Base-by-base conservation (phyloP, 2,113 vertebrate species). In the Pagrus major region DNA sequence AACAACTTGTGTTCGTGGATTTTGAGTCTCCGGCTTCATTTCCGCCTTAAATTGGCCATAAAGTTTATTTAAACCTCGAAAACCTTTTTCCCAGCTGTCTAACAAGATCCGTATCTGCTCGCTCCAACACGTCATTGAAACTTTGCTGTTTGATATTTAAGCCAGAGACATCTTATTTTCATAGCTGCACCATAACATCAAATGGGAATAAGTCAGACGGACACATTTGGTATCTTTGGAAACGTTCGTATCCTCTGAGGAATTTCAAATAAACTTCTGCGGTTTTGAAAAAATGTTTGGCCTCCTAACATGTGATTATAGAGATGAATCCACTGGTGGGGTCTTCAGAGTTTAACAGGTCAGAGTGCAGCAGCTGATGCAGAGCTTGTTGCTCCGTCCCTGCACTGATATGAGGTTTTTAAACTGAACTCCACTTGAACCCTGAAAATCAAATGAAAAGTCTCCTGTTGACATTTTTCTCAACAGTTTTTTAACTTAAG, bases 341-440 rank as follows among this genome's bases (percentile, higher is more conserved):
- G 14, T n/a, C 15, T 39, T 29, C 42, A 54, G 70, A 60, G 55
- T 66, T 51, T 5, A 42, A 15, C 47, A 7, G 42, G 56, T 63
- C 39, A 70, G 1, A 51, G 72, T 6, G 15, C 52, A 76, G 80
- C 80, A 76, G 59, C 66, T 59, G 39, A 74, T 14, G 39, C 35
- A 16, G 37, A 67, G 55, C 27, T 41, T 4, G 27, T 33, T 31
- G 52, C 69, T 73, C 54, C 5, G 25, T 42, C 16, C 39, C 67
- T 25, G 49, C 59, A 25, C 49, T 15, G 73, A 65, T 70, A 27
- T 52, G 71, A 16, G 8, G 18, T 51, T 67, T 35, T 68, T 9
- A 4, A 56, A 35, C 25, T 61, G 75, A 78, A 74, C 79, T 86
- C 59, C 16, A n/a, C 51, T 31, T 66, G 70, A 86, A 78, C 84